A percentile compares a stretch with the other conserved stretches of the same genome.
phyloP scores from a whole-genome alignment of 2,797 vertebrate species.

The Epinephelus coioides region DNA sequence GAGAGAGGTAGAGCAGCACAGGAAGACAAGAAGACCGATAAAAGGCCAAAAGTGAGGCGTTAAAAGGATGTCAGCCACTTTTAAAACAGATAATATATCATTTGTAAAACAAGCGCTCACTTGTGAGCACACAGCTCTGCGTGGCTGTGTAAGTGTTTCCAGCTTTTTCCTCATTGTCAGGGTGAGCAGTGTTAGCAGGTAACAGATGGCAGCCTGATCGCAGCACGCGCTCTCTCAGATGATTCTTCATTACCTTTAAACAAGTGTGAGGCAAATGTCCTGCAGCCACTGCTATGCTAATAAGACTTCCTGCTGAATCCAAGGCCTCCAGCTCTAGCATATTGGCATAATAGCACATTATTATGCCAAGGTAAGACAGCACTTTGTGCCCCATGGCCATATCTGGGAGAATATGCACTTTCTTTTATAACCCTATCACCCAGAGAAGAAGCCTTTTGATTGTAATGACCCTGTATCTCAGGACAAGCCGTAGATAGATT shows the following conservation, averaged over 20 bases:
- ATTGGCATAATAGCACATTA: slow-evolving; percentile 21
- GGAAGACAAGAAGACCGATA: not conserved
- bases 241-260: slow-evolving; percentile 94
- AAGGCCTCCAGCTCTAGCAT: slow-evolving; percentile 86
- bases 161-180: slow-evolving; percentile 76
- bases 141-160: slow-evolving; percentile 76
- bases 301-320: slow-evolving; percentile 85
- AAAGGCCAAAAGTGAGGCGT: slow-evolving; percentile 49
- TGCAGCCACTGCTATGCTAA: slow-evolving; percentile 89
- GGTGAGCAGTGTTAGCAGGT: slow-evolving; percentile 84
- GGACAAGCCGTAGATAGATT: not conserved
- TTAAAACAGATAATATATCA: slow-evolving; percentile 21
- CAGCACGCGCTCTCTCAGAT: slow-evolving; percentile 86
- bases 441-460: not conserved
- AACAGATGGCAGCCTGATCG: slow-evolving; percentile 93
- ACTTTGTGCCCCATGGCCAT: slow-evolving; percentile 49
- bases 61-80: slow-evolving; percentile 44
- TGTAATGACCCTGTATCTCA: not conserved
- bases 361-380: slow-evolving; percentile 79
- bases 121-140: slow-evolving; percentile 27
- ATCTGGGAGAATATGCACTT: slow-evolving; percentile 51
- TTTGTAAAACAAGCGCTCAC: slow-evolving; percentile 36
- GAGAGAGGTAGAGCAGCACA: not conserved
- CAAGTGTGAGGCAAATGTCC: slow-evolving; percentile 92
- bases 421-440: slow-evolving; percentile 35